Percentiles rank a stretch among this genome's conserved stretches.
phyloP scores from a whole-genome alignment of 2,797 vertebrate genomes.

The Semotilus atromaculatus region DNA sequence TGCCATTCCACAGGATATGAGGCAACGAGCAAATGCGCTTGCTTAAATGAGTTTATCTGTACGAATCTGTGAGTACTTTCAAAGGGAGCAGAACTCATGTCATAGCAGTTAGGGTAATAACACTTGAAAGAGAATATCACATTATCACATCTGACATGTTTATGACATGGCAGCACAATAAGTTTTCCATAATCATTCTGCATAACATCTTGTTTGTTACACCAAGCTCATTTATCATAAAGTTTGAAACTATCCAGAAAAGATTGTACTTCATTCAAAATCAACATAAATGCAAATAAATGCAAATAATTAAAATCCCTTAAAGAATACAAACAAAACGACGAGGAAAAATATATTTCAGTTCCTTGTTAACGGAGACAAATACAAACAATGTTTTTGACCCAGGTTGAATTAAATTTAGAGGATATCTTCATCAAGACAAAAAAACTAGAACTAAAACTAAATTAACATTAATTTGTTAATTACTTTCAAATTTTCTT shows the following conservation, averaged over 20 bases:
- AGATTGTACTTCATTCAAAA: not conserved
- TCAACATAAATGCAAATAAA: slow-evolving; percentile 14
- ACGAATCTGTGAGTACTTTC: not conserved
- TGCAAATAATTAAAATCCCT: not conserved
- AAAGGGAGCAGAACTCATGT: slow-evolving; percentile 1
- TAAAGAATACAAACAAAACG: not conserved
- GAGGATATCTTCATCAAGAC: not conserved
- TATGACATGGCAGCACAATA: slow-evolving; percentile 6
- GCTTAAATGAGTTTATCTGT: slow-evolving; percentile 38
- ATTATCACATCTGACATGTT: slow-evolving; percentile 33
- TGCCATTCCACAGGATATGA: slow-evolving; percentile 51
- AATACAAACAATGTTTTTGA: not conserved
- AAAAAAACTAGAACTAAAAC: not conserved
- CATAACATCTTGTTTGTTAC: not conserved
- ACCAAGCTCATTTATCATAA: not conserved
- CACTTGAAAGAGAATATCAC: slow-evolving; percentile 19
- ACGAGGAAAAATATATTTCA: not conserved
- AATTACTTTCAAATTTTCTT: not conserved
- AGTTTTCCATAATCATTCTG: not conserved
- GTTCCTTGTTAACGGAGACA: not conserved
- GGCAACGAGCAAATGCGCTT: slow-evolving; percentile 23
- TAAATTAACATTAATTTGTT: not conserved
- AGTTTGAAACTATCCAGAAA: not conserved
- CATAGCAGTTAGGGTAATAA: not conserved
- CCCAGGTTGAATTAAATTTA: not conserved